phyloP scores from a whole-genome alignment of 2,113 vertebrate genomes.

The Morone chrysops region DNA sequence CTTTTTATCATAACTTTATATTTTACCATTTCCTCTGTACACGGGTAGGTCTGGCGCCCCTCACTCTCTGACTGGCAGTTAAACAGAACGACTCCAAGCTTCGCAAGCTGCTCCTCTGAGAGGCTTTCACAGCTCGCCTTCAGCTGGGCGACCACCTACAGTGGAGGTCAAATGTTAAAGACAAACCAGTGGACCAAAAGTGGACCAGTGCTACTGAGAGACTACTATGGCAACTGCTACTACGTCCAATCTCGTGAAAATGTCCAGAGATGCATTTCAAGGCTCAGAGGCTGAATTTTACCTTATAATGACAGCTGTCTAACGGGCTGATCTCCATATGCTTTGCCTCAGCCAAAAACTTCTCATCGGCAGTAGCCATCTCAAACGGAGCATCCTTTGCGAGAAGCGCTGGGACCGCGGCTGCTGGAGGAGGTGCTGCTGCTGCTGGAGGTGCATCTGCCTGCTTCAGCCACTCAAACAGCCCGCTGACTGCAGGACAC shows the following conservation, averaged over 20 bases:
- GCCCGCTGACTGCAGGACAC: conserved; percentile 54
- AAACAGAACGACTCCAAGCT: conserved; percentile 83
- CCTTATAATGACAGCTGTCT: conserved; percentile 74
- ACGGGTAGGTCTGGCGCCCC: conserved; percentile 76
- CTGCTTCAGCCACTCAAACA: conserved; percentile 84
- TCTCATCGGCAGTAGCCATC: conserved; percentile 72
- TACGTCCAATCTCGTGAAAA: background rate
- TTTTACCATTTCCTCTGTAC: conserved; percentile 82
- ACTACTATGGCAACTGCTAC: background rate
- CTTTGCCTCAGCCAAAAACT: conserved; percentile 79
- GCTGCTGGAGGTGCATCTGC: conserved; percentile 7
- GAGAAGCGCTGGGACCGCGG: conserved; percentile 10
- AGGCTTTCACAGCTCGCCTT: conserved; percentile 77
- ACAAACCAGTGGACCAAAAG: background rate
- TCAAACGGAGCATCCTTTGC: conserved; percentile 77
- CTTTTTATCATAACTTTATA: background rate
- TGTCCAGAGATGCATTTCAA: background rate
- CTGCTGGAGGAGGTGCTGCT: background rate
- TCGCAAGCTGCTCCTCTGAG: conserved; percentile 85
- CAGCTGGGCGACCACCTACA: conserved; percentile 80
- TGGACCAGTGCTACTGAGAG: background rate
- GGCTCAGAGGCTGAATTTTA: conserved; percentile 9
- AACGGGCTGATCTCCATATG: conserved; percentile 72
- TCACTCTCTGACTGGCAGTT: conserved; percentile 85
- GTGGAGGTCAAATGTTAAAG: background rate